These are phyloP conservation scores for Aphaenogaster ashmeadi DNA, from an alignment of 1,140 invertebrate genomes.

Conservation along the genomic window DNA sequence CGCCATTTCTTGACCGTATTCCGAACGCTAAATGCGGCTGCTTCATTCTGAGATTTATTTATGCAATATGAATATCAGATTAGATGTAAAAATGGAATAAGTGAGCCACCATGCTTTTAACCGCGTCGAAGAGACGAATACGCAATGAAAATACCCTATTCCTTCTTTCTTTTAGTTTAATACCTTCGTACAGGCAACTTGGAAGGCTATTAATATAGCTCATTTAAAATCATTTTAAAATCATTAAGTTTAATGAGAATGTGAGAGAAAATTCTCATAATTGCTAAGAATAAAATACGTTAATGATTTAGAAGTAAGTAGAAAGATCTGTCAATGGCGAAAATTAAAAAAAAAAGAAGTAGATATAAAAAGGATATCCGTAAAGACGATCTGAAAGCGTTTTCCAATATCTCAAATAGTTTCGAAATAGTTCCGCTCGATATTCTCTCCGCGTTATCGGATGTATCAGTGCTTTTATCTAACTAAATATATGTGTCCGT, in stretches of 20 bases:
- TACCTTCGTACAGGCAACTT: not conserved
- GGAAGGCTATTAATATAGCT: not conserved
- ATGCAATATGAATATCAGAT: conserved; percentile 42
- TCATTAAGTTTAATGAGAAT: conserved; percentile 45
- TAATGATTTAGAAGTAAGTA: conserved; percentile 43
- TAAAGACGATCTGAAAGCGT: conserved; percentile 26
- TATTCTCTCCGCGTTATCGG: conserved; percentile 14
- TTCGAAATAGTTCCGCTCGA: conserved; percentile 39
- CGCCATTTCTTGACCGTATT: conserved; percentile 46
- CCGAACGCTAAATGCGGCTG: conserved; percentile 20
- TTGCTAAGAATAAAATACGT: conserved; percentile 17
- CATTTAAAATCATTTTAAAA: too few relatives aligned
- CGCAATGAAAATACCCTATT: conserved; percentile 1
- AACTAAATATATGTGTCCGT: conserved; percentile 32
- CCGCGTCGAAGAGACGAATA: not conserved
- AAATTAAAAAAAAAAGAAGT: not conserved
- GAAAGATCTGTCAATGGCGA: conserved; percentile 13
- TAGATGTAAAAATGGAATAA: conserved; percentile 30
- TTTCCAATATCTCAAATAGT: conserved; percentile 42
- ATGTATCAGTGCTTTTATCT: conserved; percentile 12
- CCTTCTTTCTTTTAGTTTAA: not conserved
- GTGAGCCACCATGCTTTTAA: not conserved
- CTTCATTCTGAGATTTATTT: conserved; percentile 32
- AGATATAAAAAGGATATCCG: conserved; percentile 12
- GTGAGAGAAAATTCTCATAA: conserved; percentile 24